Conservation (phyloP, 2,888 invertebrate species). For the Aphodius sticticus region DNA sequence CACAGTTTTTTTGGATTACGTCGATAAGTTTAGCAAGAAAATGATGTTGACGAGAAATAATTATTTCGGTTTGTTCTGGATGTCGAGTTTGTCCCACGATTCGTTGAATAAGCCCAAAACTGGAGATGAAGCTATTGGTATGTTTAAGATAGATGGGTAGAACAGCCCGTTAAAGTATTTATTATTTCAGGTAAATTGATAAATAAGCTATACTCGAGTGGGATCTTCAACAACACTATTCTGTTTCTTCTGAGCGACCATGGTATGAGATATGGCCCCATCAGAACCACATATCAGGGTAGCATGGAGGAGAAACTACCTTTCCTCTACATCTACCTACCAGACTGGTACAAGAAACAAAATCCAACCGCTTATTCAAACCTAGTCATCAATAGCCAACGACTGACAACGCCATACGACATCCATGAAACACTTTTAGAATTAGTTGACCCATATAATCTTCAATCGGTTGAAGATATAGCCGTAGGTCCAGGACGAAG, state of each 20-base stretch:
- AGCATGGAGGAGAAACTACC: slow-evolving; percentile 89
- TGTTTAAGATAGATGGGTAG: no score
- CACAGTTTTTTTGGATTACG: slow-evolving; percentile 76
- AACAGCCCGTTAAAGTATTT: no score
- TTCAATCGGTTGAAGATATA: slow-evolving; percentile 38
- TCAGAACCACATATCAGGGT: slow-evolving; percentile 85
- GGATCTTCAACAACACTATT: slow-evolving; percentile 72
- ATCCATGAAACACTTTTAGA: slow-evolving; percentile 81
- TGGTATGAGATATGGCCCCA: slow-evolving; percentile 87
- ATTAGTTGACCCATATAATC: slow-evolving; percentile 65
- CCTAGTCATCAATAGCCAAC: slow-evolving; percentile 70
- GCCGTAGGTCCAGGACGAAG: not conserved
- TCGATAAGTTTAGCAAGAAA: slow-evolving; percentile 68
- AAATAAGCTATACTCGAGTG: slow-evolving; percentile 61
- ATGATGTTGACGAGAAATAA: slow-evolving; percentile 67
- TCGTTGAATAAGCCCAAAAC: slow-evolving; percentile 79
- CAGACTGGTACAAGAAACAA: slow-evolving; percentile 72
- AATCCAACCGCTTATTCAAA: slow-evolving; percentile 71
- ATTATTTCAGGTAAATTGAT: slow-evolving; percentile 61
- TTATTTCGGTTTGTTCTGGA: slow-evolving; percentile 88
- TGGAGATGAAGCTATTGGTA: slow-evolving; percentile 65
- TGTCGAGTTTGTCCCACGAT: slow-evolving; percentile 85
- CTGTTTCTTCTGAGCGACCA: slow-evolving; percentile 87
- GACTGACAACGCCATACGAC: slow-evolving; percentile 87
- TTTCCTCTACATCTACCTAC: slow-evolving; percentile 76